Percentiles rank a stretch among this genome's conserved stretches.
Evolutionary conservation across 2,113 vertebrate genomes (phyloP).

Genomic region (Clupea harengus): DNA sequence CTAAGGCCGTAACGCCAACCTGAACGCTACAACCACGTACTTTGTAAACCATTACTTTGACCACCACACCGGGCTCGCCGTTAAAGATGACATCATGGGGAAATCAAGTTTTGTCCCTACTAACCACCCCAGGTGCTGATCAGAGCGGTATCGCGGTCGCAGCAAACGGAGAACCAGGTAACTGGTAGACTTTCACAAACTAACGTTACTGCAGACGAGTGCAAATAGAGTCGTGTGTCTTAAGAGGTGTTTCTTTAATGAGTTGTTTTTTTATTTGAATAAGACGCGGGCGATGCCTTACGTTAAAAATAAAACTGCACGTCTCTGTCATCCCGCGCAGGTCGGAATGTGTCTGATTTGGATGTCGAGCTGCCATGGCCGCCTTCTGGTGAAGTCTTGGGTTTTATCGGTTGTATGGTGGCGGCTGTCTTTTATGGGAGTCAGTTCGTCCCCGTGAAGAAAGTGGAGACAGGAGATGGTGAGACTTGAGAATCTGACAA

Average conservation of each 20-base stretch:
- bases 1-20: conserved; percentile 7
- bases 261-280: background rate
- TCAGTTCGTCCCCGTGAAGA: conserved; percentile 5
- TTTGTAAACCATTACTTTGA: background rate
- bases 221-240: background rate
- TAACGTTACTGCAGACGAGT: background rate
- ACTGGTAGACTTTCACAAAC: background rate
- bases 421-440: conserved; percentile 1
- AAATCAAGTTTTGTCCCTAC: background rate
- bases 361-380: background rate
- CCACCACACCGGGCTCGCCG: background rate
- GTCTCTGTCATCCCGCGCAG: background rate
- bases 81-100: background rate
- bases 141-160: background rate
- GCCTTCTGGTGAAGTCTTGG: background rate
- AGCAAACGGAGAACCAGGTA: background rate
- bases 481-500: background rate
- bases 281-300: background rate
- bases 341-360: background rate
- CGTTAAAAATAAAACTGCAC: background rate
- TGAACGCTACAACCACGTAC: background rate
- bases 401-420: background rate
- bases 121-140: background rate
- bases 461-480: conserved; percentile 7
- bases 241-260: background rate